Base-by-base conservation (phyloP, 64 coral and sea anemone species). In the Astreopora myriophthalma region DNA sequence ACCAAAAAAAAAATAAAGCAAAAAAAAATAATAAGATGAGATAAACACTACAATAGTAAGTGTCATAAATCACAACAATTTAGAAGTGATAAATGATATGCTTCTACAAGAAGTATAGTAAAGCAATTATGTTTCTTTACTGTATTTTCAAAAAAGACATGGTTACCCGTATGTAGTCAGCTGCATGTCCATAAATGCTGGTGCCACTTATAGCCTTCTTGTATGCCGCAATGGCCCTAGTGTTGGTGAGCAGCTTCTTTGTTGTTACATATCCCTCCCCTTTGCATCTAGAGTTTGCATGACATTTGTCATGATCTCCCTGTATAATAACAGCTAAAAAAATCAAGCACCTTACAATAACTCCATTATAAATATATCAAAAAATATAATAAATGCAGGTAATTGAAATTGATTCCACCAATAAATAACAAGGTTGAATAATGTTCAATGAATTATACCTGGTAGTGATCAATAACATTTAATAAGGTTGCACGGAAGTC, bases 111-210 rank as follows among this genome's bases (percentile, higher is more conserved):
- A n/a, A n/a, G n/a, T n/a, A n/a, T n/a, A n/a, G n/a, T n/a, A n/a
- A n/a, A n/a, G n/a, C n/a, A n/a, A n/a, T n/a, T n/a, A n/a, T n/a
- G n/a, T n/a, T n/a, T n/a, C n/a, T n/a, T n/a, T n/a, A n/a, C n/a
- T n/a, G 25, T 2, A n/a, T n/a, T n/a, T n/a, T n/a, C n/a, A n/a
- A n/a, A n/a, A 20, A 51, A 29, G 16, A 12, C 78, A 57, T 46
- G 42, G 42, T 89, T 89, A 89, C 87, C 61, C 73, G 42, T 74
- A 89, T 89, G 61, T 79, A 89, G 61, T 62, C 55, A 10, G 37
- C 73, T 33, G 73, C 72, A 48, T 89, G 42, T 78, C 73, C 48
- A 57, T 68, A 89, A 38, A 89, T 89, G 5, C 32, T 14, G 9
- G 30, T 79, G 10, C 25, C 35, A 16, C 30, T 79, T 10, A 79